Evolutionary conservation across 2,113 vertebrate genomes (phyloP), one percentile per base, ranked within the genome.

Genomic region (Circaetus cinerascens): DNA sequence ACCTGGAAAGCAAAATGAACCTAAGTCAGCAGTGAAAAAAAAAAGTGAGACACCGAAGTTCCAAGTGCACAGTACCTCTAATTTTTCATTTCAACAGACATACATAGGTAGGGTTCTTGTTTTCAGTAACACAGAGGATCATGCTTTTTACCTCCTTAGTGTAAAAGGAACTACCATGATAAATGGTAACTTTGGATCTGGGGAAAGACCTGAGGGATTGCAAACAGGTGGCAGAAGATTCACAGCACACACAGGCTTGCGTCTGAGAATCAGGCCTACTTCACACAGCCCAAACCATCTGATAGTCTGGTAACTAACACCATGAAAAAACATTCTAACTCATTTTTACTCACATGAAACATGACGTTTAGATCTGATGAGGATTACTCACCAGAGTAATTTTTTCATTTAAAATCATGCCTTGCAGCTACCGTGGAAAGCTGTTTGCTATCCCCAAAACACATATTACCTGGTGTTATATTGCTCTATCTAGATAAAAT

Each of bases 391-490:
- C 36, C 15, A 46, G 51, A 45, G 21, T n/a, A 81, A 62, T 64
- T 48, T 67, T 87, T 93, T 92, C 64, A 56, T 92, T 78, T 93
- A 84, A 95, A 93, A 92, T 56, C 46, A 74, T 76, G 53, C 48
- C 93, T 85, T 86, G 57, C 32, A 72, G 91, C 85, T 86, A 87
- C 36, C 30, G 16, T 5, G 18, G 81, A 90, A 93, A 90, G 41
- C 57, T 32, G 10, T 59, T 87, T 90, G 60, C 91, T 92, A 71
- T 63, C 68, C 83, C 57, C 72, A 19, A 66, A 89, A 78, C 83
- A 91, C 0, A 0, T 38, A 73, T 77, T 92, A 78, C 41, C 86
- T 92, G 34, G 56, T 67, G n/a, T 57, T 80, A 73, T 17, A 83
- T 41, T 78, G 56, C 56, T 95, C 91, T 83, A 60, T 73, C 56